phyloP scores from a whole-genome alignment of 2,113 vertebrate genomes.

The Nibea coibor region DNA sequence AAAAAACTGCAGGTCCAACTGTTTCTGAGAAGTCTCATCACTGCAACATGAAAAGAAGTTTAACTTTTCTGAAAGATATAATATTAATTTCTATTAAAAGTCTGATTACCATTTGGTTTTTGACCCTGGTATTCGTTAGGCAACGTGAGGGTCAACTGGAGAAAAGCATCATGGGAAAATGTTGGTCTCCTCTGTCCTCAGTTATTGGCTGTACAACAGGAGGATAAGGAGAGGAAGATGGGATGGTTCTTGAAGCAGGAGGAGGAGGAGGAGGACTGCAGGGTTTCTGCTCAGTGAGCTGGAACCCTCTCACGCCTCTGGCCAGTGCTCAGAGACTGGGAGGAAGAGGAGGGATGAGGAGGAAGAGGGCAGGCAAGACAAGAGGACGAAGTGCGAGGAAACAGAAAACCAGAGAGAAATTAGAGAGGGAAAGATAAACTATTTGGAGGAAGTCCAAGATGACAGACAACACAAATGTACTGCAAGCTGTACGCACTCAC shows the following conservation, averaged over 20 bases:
- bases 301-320: slow-evolving; percentile 78
- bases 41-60: neutral
- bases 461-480: slow-evolving; percentile 20
- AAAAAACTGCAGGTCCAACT: neutral
- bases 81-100: slow-evolving; percentile 21
- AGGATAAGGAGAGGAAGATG: slow-evolving; percentile 45
- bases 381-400: slow-evolving; percentile 50
- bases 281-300: slow-evolving; percentile 74
- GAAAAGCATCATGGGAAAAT: slow-evolving; percentile 50
- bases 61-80: slow-evolving; percentile 16
- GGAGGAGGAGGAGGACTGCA: slow-evolving; percentile 67
- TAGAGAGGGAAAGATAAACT: slow-evolving; percentile 52
- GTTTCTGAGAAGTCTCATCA: neutral
- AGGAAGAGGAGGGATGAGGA: slow-evolving; percentile 28
- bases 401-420: slow-evolving; percentile 56
- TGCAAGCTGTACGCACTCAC: slow-evolving; percentile 2
- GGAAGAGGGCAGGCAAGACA: slow-evolving; percentile 11
- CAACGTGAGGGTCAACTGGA: slow-evolving; percentile 10
- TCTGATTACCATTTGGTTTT: slow-evolving; percentile 19
- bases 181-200: slow-evolving; percentile 28
- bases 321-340: slow-evolving; percentile 66
- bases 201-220: slow-evolving; percentile 40
- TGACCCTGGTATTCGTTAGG: slow-evolving; percentile 33
- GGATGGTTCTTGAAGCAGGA: slow-evolving; percentile 46
- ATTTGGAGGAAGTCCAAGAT: slow-evolving; percentile 20